Percentiles rank a stretch among this genome's conserved stretches.
Conservation (phyloP, 2,888 invertebrate genomes). For the Marasmarcha lunaedactyla region DNA sequence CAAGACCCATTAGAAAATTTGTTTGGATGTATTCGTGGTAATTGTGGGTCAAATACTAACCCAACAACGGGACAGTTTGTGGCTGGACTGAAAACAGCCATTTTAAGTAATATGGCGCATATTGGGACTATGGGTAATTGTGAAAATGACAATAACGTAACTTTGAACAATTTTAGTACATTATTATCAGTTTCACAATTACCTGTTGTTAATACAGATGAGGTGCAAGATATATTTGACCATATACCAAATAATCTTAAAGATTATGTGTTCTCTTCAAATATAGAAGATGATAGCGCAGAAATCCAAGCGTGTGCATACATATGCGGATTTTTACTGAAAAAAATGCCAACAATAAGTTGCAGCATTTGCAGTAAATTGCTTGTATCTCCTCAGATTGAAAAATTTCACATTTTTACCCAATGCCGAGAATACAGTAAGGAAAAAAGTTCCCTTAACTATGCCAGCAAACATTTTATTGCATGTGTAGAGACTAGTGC, state of each 20-base stretch:
- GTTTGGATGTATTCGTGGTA: neutral
- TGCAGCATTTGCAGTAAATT: neutral
- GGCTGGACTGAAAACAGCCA: constrained; percentile 13
- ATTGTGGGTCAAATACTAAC: constrained; percentile 7
- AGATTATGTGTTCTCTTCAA: too few species aligned
- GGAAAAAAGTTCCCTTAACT: neutral
- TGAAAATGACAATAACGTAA: neutral
- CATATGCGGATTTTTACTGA: constrained; percentile 1
- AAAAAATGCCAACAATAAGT: neutral
- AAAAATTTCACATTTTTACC: neutral
- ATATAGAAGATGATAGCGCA: neutral
- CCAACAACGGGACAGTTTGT: constrained; percentile 15
- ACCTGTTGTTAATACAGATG: neutral
- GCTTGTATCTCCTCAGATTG: neutral
- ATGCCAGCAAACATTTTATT: neutral
- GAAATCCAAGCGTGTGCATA: constrained; percentile 3
- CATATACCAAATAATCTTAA: neutral
- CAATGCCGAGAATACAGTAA: constrained; percentile 1
- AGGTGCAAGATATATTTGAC: neutral
- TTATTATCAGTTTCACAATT: neutral
- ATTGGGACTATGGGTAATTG: constrained; percentile 3
- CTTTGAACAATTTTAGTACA: neutral
- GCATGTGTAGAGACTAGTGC: neutral
- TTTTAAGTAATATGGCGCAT: constrained; percentile 7
- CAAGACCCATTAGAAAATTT: constrained; percentile 15